phyloP scores from a whole-genome alignment of 1,140 invertebrate species.

The Eumeta japonica region DNA sequence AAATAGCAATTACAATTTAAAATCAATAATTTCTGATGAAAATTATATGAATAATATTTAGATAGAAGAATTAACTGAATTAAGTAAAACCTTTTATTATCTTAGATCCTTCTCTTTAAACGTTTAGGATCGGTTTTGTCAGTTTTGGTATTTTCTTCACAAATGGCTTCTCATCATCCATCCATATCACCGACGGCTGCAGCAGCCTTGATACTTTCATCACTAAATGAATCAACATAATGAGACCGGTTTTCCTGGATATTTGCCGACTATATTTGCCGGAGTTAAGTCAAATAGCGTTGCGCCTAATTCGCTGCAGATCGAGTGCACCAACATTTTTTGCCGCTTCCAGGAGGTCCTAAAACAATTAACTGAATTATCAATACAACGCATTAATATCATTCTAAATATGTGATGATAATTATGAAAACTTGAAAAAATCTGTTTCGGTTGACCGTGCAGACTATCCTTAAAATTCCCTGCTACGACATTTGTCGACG shows the following conservation, averaged over 20 bases:
- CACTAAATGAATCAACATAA: conserved; percentile 80
- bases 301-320: conserved; percentile 87
- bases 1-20: no score
- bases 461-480: no score
- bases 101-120: conserved; percentile 93
- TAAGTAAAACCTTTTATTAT: conserved; percentile 72
- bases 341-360: conserved; percentile 79
- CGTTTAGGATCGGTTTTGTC: conserved; percentile 91
- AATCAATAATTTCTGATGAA: neutral
- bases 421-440: no score
- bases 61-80: neutral
- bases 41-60: conserved; percentile 5
- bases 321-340: conserved; percentile 82
- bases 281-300: conserved; percentile 89
- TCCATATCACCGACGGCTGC: conserved; percentile 88
- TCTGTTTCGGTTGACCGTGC: no score
- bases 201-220: conserved; percentile 70
- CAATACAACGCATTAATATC: neutral
- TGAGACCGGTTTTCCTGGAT: conserved; percentile 90
- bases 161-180: conserved; percentile 90
- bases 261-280: conserved; percentile 86
- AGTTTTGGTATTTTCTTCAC: conserved; percentile 87
- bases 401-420: no score
- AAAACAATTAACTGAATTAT: conserved; percentile 4
- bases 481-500: no score